Base-by-base conservation (phyloP, 2,113 vertebrate genomes). In the Macrotus californicus region DNA sequence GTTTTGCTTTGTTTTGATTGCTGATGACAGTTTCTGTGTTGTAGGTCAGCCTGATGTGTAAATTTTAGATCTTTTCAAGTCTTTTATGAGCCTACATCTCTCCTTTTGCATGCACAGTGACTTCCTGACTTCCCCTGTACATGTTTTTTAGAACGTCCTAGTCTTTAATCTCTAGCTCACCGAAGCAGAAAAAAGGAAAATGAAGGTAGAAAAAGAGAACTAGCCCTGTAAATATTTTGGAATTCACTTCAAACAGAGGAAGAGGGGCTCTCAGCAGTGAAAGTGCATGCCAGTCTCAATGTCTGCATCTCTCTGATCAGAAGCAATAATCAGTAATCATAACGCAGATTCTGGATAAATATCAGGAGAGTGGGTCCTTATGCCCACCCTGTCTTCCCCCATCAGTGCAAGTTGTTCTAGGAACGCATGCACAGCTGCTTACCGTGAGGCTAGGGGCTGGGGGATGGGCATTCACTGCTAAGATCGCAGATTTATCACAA, bases 361-460 rank as follows among this genome's bases (percentile, higher is more conserved):
- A 13, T 41, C 83, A 46, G 11, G 11, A 83, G 43, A 29, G 56
- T 24, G 9, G 41, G 0, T 52, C 24, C 7, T 67, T 66, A 50
- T 14, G 21, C 7, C 2, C 18, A n/a, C 5, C 8, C 0, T 39
- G 7, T 11, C 3, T 82, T 31, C 16, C 7, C 76, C 12, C 26
- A 87, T 1, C n/a, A 41, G 2, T 66, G 41, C 12, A 82, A 46
- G 26, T 24, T 90, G 11, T 52, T 77, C 3, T 16, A 54, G 36
- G 26, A 34, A 15, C 2, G 24, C 29, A 7, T 69, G 14, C 3
- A 76, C 5, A 21, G 10, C 39, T 82, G 3, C 9, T n/a, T 83
- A 16, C 7, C 21, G 0, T 46, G n/a, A 29, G 14, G 6, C 26
- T 80, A 9, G 31, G 31, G 21, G 8, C 21, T 82, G 2, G 21